Evolutionary conservation across 2,113 vertebrate species (phyloP), one percentile per base, ranked within the genome.

Genomic region (Lophura nycthemera): DNA sequence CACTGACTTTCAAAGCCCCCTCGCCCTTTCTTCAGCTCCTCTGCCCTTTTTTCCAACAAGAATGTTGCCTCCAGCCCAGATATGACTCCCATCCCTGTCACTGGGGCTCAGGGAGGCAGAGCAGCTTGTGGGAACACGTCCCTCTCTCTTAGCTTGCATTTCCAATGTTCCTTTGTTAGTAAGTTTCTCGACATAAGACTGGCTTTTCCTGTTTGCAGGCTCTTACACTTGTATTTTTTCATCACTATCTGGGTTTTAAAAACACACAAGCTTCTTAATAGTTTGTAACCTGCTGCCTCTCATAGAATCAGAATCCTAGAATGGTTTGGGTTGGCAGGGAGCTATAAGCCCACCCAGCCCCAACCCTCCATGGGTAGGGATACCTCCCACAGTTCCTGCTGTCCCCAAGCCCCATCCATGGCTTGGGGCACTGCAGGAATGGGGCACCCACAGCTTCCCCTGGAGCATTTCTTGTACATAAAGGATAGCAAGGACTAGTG

Each of bases 161-260:
- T 48, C 66, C 30, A 52, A 0, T 57, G 52, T n/a, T 64, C 52
- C 38, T 15, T n/a, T 1, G 0, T 36, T 25, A 24, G 8, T 1
- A 1, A 18, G 8, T 69, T 57, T 61, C 66, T 84, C 52, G 77
- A 52, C 11, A 48, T 74, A 48, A 54, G 18, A 11, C n/a, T 79
- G 48, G 25, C 19, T 92, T 76, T 79, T 79, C 24, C 11, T 38
- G 29, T 86, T 81, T 77, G 19, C 24, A 63, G 16, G 48, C 65
- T n/a, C 47, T 59, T 8, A 29, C 64, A 16, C 36, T 40, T 29
- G 61, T 64, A 40, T 64, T 64, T 40, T 64, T 64, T 38, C 61
- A 40, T 29, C 61, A n/a, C 61, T 12, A 8, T 19, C 25, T 8
- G 10, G 13, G 57, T 34, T 60, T 34, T 60, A 27, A 48, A 54